These are phyloP conservation scores for Microtus richardsoni DNA, from an alignment of 2,113 vertebrate genomes.

Conservation along the genomic window DNA sequence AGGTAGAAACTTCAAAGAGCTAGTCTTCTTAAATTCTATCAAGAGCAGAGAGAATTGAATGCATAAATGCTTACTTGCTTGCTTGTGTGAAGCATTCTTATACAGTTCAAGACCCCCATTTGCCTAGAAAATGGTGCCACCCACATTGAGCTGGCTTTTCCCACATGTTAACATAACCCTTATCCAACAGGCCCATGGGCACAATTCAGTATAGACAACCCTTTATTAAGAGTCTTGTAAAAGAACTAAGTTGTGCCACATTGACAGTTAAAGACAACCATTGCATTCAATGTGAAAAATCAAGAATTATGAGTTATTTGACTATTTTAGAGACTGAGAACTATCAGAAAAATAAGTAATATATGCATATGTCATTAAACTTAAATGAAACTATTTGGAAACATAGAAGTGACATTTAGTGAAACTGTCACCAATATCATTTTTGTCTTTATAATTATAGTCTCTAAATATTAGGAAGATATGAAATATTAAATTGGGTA, in stretches of 20 bases:
- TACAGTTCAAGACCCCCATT: not conserved
- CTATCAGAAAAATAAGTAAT: not conserved
- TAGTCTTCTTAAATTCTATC: not conserved
- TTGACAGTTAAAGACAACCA: not conserved
- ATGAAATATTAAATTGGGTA: slow-evolving; percentile 23
- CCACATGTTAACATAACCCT: not conserved
- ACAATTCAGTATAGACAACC: not conserved
- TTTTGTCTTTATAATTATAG: not conserved
- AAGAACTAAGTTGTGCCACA: not conserved
- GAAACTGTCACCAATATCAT: not conserved
- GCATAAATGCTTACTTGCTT: not conserved
- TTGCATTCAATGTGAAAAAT: not conserved
- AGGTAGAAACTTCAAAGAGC: not conserved
- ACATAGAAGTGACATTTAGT: not conserved
- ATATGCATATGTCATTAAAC: not conserved
- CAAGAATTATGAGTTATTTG: not conserved
- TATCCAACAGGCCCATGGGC: not conserved
- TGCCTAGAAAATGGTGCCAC: not conserved
- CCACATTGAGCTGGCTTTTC: not conserved
- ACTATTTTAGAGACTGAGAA: not conserved
- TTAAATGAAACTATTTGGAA: not conserved
- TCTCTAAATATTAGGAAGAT: not conserved
- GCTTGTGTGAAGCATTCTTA: not conserved
- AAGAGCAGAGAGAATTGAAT: not conserved
- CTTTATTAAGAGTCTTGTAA: not conserved